phyloP scores from a whole-genome alignment of 1,140 invertebrate species.

The Streblospio benedicti region DNA sequence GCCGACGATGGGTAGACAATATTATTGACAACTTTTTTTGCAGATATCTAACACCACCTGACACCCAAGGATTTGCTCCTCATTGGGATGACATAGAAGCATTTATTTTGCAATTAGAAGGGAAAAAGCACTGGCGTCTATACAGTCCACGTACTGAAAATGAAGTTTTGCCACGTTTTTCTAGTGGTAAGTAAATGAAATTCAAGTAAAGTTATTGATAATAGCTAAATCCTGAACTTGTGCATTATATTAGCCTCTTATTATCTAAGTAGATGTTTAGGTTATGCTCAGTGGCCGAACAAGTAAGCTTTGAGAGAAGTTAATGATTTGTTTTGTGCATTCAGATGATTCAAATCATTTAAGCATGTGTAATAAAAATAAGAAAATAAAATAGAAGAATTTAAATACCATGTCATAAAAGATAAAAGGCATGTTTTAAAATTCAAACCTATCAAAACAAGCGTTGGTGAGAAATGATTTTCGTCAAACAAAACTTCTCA shows the following conservation, averaged over 20 bases:
- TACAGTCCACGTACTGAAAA: conserved; percentile 28
- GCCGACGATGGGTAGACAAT: too few species aligned
- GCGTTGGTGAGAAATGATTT: too few species aligned
- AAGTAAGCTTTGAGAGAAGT: too few species aligned
- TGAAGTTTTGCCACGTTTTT: conserved; percentile 67
- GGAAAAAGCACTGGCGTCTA: conserved; percentile 75
- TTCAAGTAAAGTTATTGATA: conserved; percentile 1
- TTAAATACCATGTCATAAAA: too few species aligned
- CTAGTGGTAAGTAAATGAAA: conserved; percentile 53
- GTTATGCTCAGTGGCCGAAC: too few species aligned
- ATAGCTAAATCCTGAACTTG: background rate
- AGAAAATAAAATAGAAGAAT: too few species aligned
- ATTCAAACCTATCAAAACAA: too few species aligned
- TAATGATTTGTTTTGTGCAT: background rate
- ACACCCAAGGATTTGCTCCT: conserved; percentile 92
- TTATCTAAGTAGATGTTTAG: background rate
- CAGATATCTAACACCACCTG: conserved; percentile 85
- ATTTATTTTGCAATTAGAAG: conserved; percentile 92
- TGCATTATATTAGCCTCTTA: background rate
- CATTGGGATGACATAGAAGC: conserved; percentile 99
- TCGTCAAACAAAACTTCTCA: too few species aligned
- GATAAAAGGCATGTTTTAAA: too few species aligned
- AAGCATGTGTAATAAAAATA: background rate
- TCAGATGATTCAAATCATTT: background rate
- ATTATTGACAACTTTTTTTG: too few species aligned